Conservation (phyloP, 2,113 vertebrate genomes). For the Amphiprion percula region DNA sequence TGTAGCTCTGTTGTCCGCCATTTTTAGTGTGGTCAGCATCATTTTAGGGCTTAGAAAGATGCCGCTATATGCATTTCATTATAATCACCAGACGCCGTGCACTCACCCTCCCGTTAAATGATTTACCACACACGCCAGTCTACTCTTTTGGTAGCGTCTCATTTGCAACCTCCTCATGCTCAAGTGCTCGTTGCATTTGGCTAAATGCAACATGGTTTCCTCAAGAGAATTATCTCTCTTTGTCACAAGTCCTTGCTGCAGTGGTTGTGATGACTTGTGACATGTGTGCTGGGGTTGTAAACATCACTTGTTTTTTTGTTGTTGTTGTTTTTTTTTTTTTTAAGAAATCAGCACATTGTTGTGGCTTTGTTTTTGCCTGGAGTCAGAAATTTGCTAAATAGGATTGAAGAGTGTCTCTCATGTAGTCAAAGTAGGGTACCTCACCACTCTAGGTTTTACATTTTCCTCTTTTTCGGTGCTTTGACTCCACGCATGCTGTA, state of each 20-base stretch:
- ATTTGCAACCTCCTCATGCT: constrained; percentile 12
- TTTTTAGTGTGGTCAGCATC: constrained; percentile 42
- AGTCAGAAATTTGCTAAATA: constrained; percentile 23
- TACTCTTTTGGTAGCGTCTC: constrained; percentile 6
- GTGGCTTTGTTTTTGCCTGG: constrained; percentile 23
- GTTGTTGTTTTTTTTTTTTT: constrained; percentile 1
- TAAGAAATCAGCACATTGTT: background rate
- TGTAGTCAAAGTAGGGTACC: background rate
- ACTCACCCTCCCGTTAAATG: constrained; percentile 14
- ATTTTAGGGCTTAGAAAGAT: constrained; percentile 37
- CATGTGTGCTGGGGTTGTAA: constrained; percentile 5
- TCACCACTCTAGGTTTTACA: background rate
- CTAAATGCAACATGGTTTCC: constrained; percentile 18
- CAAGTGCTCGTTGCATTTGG: background rate
- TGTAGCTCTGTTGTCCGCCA: constrained; percentile 8
- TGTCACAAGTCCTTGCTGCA: constrained; percentile 13
- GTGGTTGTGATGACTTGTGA: constrained; percentile 32
- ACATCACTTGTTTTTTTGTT: background rate
- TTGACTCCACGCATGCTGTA: background rate
- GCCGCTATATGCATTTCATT: constrained; percentile 51
- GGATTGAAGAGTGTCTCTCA: background rate
- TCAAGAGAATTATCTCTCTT: background rate
- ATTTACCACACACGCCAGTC: constrained; percentile 43
- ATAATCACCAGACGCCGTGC: constrained; percentile 6
- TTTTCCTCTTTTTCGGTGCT: background rate